Base-by-base conservation (phyloP, 2,888 invertebrate species). In the Isotomurus palustris region DNA sequence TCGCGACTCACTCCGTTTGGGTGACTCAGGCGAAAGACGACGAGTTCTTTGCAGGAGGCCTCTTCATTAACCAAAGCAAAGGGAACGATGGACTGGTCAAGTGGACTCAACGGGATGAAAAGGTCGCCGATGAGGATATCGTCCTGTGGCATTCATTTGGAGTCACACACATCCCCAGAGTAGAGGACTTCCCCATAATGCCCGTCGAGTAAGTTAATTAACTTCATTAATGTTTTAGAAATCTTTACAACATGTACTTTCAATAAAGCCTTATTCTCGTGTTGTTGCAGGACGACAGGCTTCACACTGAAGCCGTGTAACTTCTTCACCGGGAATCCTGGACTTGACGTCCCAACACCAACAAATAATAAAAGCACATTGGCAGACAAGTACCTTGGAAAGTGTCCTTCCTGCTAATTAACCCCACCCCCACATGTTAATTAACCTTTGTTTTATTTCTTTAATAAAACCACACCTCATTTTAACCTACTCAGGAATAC, bases 61-160 rank as follows among this genome's bases (percentile, higher is more conserved):
- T 48, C 1, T 58, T 53, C 28, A 53, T 62, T n/a, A 58, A 58
- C 32, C 64, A 69, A 27, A 60, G 63, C 25, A 57, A 56, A 32
- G 64, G 62, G 8, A 62, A 55, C 2, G 56, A 59, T 8, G 67
- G 69, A 12, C 22, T 65, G 2, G 17, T 45, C n/a, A 22, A 40
- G 1, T 58, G 64, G 62, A 47, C 58, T 44, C 51, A 62, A 45
- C 48, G 52, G 2, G 51, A 65, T 43, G 58, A 58, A 6, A 58
- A 51, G 28, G 48, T 68, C 3, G 43, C 59, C 6, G 32, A 68
- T 44, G 53, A 65, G 38, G 69, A 69, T 58, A 47, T 69, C 17
- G 64, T 69, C 3, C 24, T 69, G 40, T 69, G 66, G 64, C 66
- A 69, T 45, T 43, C 54, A 2, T 67, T 69, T 58, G 66, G 68